Percentiles rank a stretch among this genome's conserved stretches.
Evolutionary conservation across 2,113 vertebrate species (phyloP).

Genomic region (Sarotherodon lohbergeri): DNA sequence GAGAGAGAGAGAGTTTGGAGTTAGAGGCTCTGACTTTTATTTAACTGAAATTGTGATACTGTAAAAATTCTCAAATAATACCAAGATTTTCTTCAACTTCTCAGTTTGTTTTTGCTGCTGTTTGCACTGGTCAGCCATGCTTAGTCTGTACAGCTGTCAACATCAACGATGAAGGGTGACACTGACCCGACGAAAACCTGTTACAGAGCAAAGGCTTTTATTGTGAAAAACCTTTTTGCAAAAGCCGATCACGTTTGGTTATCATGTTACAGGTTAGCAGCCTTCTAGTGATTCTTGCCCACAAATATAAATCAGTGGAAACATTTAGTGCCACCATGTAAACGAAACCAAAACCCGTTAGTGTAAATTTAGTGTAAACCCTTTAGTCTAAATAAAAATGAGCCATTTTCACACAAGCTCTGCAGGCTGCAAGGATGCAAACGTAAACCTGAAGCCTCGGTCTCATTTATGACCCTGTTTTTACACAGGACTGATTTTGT

Average conservation of each 20-base stretch:
- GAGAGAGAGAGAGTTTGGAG: neutral
- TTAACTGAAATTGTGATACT: neutral
- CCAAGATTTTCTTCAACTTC: neutral
- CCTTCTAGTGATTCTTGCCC: neutral
- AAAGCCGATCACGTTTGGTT: neutral
- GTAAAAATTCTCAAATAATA: neutral
- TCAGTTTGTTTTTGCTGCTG: neutral
- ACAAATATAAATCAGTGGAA: neutral
- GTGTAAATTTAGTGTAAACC: too few species aligned
- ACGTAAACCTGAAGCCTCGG: neutral
- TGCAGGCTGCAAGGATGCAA: neutral
- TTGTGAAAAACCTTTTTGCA: neutral
- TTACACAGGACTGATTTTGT: neutral
- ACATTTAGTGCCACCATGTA: neutral
- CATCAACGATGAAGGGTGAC: fast-evolving
- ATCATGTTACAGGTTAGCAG: fast-evolving
- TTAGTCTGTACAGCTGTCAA: fast-evolving
- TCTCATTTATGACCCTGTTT: neutral
- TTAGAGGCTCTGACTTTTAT: neutral
- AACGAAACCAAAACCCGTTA: neutral
- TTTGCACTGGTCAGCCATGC: neutral
- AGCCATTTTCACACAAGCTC: neutral
- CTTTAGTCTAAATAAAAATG: neutral
- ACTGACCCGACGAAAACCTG: fast-evolving
- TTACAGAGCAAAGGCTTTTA: neutral